These are phyloP conservation scores for Meiosimyza platycephala DNA, from an alignment of 2,888 invertebrate genomes.

Conservation along the genomic window DNA sequence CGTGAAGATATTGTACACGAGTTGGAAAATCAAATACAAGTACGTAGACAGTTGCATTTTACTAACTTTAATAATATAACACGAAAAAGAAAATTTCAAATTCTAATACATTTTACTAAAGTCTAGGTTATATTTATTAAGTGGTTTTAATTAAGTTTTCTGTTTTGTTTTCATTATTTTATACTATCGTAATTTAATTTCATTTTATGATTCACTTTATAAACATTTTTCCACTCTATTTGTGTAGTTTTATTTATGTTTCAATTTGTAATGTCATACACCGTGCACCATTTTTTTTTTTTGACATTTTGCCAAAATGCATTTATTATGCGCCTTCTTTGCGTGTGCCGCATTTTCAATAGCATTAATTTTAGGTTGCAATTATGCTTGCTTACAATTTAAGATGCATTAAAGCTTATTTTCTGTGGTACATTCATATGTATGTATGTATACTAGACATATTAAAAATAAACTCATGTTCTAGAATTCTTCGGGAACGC, in stretches of 20 bases:
- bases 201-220: conserved; percentile 18
- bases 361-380: too few relatives aligned
- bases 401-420: too few relatives aligned
- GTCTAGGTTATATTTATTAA: conserved; percentile 7
- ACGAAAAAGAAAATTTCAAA: neutral
- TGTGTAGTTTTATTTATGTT: neutral
- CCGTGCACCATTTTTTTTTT: conserved; percentile 27
- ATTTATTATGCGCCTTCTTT: neutral
- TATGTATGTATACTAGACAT: too few relatives aligned
- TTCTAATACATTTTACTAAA: conserved; percentile 1
- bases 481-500: too few relatives aligned
- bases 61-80: conserved; percentile 5
- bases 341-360: too few relatives aligned
- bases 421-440: too few relatives aligned
- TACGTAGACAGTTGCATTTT: conserved; percentile 62
- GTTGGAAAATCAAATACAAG: conserved; percentile 81
- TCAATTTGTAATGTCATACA: neutral
- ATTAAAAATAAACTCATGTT: too few relatives aligned
- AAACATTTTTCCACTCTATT: neutral
- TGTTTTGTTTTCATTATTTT: neutral
- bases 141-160: conserved; percentile 6
- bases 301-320: conserved; percentile 44
- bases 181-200: neutral
- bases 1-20: conserved; percentile 77
- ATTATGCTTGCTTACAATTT: too few relatives aligned